These are phyloP conservation scores for Eupeodes latifasciatus DNA, from an alignment of 2,888 invertebrate species.

Conservation along the genomic window DNA sequence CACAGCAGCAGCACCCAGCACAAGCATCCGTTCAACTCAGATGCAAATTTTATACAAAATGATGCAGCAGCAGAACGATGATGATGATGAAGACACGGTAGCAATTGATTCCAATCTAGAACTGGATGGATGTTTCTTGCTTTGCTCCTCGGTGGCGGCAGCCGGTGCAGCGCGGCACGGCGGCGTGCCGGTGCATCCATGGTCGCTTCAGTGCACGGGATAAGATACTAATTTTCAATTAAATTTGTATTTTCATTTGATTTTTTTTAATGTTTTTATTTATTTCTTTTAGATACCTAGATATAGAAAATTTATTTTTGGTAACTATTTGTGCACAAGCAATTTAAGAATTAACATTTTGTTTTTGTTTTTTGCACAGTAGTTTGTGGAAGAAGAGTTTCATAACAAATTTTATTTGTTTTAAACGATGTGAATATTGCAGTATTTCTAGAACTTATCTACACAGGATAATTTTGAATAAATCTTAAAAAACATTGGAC, in stretches of 20 bases:
- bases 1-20: not conserved
- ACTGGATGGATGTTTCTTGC: slow-evolving; percentile 32
- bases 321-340: slow-evolving; percentile 51
- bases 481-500: too few relatives aligned
- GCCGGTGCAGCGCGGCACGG: too few relatives aligned
- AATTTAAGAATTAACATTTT: slow-evolving; percentile 23
- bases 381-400: not conserved
- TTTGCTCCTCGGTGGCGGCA: not conserved
- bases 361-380: not conserved
- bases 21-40: slow-evolving; percentile 43
- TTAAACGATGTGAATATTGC: too few relatives aligned
- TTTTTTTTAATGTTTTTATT: slow-evolving; percentile 38
- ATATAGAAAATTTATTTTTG: slow-evolving; percentile 66
- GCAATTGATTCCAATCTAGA: slow-evolving; percentile 70
- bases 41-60: slow-evolving; percentile 39
- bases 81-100: slow-evolving; percentile 42
- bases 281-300: slow-evolving; percentile 14
- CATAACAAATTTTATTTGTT: too few relatives aligned
- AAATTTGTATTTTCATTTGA: slow-evolving; percentile 66
- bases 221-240: slow-evolving; percentile 73
- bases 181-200: slow-evolving; percentile 28
- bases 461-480: too few relatives aligned
- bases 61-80: slow-evolving; percentile 14
- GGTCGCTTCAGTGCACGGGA: slow-evolving; percentile 48
- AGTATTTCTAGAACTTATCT: too few relatives aligned